Percentiles rank a stretch among this genome's conserved stretches.
phyloP scores from a whole-genome alignment of 2,888 invertebrate genomes.

The Arge pagana region DNA sequence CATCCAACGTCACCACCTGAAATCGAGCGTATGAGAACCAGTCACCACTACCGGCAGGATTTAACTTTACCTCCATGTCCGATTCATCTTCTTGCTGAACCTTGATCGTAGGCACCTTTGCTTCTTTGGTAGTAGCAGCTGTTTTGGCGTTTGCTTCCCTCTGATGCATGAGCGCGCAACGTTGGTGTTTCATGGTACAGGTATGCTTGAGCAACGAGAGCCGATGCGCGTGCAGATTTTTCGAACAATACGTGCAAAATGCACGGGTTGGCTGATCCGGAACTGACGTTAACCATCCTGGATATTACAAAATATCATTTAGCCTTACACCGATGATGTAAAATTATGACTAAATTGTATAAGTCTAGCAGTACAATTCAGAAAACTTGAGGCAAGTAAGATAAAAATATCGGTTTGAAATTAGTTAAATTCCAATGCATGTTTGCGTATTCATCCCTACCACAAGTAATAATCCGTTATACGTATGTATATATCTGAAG shows the following conservation, averaged over 20 bases:
- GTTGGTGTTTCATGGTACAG: constrained; percentile 65
- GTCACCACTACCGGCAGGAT: too few relatives aligned
- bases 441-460: too few relatives aligned
- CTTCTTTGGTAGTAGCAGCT: constrained; percentile 16
- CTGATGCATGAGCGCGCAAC: constrained; percentile 49
- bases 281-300: constrained; percentile 64
- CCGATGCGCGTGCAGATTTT: constrained; percentile 65
- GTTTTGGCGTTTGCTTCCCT: constrained; percentile 30
- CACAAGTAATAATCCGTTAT: too few relatives aligned
- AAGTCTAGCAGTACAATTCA: constrained; percentile 6
- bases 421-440: too few relatives aligned
- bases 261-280: constrained; percentile 63
- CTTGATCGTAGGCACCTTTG: too few relatives aligned
- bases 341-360: background rate
- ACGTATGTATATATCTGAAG: too few relatives aligned
- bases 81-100: too few relatives aligned
- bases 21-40: too few relatives aligned
- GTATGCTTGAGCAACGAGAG: constrained; percentile 65
- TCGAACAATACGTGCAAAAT: constrained; percentile 64
- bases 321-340: constrained; percentile 8
- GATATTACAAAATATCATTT: constrained; percentile 28
- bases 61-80: too few relatives aligned
- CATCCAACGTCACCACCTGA: too few relatives aligned
- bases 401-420: too few relatives aligned
- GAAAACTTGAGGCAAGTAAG: too few relatives aligned